These are phyloP conservation scores for Excalfactoria chinensis DNA, from an alignment of 2,113 vertebrate genomes.

Conservation along the genomic window DNA sequence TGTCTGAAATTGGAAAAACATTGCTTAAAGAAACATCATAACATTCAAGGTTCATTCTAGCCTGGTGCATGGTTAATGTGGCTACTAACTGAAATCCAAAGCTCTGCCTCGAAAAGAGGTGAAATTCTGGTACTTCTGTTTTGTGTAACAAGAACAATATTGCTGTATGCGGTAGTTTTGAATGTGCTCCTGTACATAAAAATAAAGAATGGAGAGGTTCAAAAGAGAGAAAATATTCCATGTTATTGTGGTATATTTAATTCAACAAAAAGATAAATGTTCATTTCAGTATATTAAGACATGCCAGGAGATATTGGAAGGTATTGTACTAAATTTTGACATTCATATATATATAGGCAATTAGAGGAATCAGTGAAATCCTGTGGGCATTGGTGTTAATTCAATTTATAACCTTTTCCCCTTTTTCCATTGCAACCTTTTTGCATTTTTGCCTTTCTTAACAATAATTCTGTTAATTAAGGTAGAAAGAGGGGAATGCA, in stretches of 20 bases:
- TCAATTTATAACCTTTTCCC: slow-evolving; percentile 22
- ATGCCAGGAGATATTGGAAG: slow-evolving; percentile 11
- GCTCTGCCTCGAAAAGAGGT: slow-evolving; percentile 1
- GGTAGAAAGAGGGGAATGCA: neutral
- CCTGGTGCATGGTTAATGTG: neutral
- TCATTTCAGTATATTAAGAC: neutral
- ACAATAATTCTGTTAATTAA: neutral
- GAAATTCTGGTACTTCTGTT: neutral
- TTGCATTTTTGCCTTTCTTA: neutral
- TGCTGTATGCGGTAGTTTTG: neutral
- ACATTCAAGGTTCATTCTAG: neutral
- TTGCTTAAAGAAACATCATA: slow-evolving; percentile 63
- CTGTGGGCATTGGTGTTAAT: slow-evolving; percentile 5
- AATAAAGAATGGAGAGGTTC: neutral
- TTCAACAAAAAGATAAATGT: slow-evolving; percentile 1
- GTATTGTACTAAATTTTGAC: slow-evolving; percentile 15
- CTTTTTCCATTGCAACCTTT: neutral
- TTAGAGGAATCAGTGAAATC: slow-evolving; percentile 20
- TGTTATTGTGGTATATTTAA: neutral
- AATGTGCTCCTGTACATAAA: neutral
- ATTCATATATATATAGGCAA: neutral
- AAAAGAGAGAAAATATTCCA: neutral
- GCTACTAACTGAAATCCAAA: neutral
- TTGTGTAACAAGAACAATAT: neutral
- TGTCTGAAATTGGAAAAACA: slow-evolving; percentile 57